These are phyloP conservation scores for Collichthys lucidus DNA, from an alignment of 2,113 vertebrate genomes.

Conservation along the genomic window DNA sequence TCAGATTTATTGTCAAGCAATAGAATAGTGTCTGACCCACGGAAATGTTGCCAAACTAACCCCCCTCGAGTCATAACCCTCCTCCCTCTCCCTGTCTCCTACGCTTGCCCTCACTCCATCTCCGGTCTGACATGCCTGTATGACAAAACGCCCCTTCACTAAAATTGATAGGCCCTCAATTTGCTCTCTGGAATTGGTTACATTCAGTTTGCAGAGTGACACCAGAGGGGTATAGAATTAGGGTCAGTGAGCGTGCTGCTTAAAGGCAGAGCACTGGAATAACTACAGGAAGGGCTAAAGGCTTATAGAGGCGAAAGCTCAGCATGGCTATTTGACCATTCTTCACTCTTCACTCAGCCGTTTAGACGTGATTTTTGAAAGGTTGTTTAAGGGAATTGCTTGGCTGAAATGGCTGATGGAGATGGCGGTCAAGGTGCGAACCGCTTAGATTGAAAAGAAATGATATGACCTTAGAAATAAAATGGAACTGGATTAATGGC, in stretches of 20 bases:
- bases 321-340: conserved; percentile 19
- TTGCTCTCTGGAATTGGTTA: conserved; percentile 77
- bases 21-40: conserved; percentile 72
- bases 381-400: conserved; percentile 31
- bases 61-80: conserved; percentile 11
- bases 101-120: conserved; percentile 49
- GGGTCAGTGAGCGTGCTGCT: conserved; percentile 52
- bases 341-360: neutral
- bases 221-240: conserved; percentile 63
- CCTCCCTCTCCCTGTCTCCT: neutral
- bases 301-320: conserved; percentile 16
- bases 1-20: conserved; percentile 80
- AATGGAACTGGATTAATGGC: conserved; percentile 2
- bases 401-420: neutral
- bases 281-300: conserved; percentile 30
- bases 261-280: conserved; percentile 58
- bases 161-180: conserved; percentile 80
- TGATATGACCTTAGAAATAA: conserved; percentile 14
- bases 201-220: conserved; percentile 71
- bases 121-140: conserved; percentile 30
- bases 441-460: neutral
- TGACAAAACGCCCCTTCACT: conserved; percentile 62
- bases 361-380: conserved; percentile 35
- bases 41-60: conserved; percentile 63
- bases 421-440: neutral